These are phyloP conservation scores for Littorina saxatilis DNA, from an alignment of 1,140 invertebrate species.

Conservation along the genomic window DNA sequence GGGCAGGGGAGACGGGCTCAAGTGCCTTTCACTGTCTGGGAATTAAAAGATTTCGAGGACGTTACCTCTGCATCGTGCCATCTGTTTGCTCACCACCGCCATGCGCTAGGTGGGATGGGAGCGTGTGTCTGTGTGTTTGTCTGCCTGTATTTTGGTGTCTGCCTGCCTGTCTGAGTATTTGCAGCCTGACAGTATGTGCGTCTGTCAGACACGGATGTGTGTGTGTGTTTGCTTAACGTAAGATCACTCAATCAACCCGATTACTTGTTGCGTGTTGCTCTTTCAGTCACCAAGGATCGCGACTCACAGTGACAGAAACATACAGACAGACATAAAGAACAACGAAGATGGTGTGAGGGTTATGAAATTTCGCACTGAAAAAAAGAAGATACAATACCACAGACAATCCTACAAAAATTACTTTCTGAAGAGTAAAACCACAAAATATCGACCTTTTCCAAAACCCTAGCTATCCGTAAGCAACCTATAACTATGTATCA, in stretches of 20 bases:
- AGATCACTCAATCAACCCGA: no score
- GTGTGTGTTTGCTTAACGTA: no score
- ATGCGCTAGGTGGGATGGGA: neutral
- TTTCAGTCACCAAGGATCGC: neutral
- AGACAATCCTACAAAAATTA: no score
- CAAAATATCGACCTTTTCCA: no score
- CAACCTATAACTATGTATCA: no score
- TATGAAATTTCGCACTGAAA: no score
- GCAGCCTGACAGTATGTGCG: neutral
- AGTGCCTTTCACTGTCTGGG: slow-evolving; percentile 14
- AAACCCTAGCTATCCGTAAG: no score
- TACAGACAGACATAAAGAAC: neutral
- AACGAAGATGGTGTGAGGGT: no score
- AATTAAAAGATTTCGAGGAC: slow-evolving; percentile 16
- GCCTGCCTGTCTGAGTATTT: neutral
- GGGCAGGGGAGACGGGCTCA: neutral
- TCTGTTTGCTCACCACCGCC: neutral
- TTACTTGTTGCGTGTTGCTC: neutral
- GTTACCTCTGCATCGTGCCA: neutral
- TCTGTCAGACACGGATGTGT: neutral
- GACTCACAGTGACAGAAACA: slow-evolving; percentile 5
- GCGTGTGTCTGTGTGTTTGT: neutral
- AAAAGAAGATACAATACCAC: no score
- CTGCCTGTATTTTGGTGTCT: neutral
- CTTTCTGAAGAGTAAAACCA: no score